phyloP scores from a whole-genome alignment of 2,888 invertebrate species.

The Trichogramma evanescens region DNA sequence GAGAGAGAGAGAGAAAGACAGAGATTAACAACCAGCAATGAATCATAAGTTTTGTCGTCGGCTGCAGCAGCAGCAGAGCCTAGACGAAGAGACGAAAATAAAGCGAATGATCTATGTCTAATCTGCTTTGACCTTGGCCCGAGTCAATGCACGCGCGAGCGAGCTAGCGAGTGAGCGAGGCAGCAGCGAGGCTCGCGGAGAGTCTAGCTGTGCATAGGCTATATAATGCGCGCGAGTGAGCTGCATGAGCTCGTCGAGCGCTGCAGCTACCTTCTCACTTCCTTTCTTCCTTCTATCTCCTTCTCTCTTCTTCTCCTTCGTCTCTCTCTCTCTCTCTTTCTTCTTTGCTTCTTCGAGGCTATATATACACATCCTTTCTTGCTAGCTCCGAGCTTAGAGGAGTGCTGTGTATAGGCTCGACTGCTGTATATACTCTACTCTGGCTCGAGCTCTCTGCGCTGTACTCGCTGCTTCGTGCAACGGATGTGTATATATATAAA shows the following conservation, averaged over 20 bases:
- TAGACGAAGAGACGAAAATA: neutral
- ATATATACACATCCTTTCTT: neutral
- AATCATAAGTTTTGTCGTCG: too few relatives aligned
- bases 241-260: neutral
- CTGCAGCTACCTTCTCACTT: too few relatives aligned
- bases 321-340: neutral
- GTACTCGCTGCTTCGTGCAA: neutral
- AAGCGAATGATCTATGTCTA: slow-evolving; percentile 17
- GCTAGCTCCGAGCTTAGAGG: neutral
- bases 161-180: neutral
- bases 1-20: neutral
- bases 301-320: neutral
- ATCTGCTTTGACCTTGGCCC: slow-evolving; percentile 22
- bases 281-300: neutral
- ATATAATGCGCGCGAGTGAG: neutral
- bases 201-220: neutral
- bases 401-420: neutral
- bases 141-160: slow-evolving; percentile 22
- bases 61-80: neutral
- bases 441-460: neutral
- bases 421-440: neutral
- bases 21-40: too few relatives aligned
- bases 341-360: neutral
- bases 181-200: neutral
- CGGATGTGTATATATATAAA: neutral